Conservation (phyloP, 92 coral and sea anemone genomes). For the Epizoanthus illoricatus region DNA sequence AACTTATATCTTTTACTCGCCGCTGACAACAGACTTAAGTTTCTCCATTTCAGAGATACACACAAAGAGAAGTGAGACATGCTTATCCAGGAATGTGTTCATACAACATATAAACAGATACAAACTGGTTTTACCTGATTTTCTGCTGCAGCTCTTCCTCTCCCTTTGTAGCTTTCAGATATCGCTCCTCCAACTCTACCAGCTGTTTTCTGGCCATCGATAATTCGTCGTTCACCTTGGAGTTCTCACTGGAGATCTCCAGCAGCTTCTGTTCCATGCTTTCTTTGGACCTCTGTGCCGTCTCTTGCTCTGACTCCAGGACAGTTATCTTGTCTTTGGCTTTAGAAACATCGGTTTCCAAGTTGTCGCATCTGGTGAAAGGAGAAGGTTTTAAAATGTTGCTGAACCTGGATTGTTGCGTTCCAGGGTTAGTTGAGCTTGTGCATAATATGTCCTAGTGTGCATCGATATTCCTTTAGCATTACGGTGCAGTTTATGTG, state of each 20-base stretch:
- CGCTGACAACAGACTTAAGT: too few species aligned
- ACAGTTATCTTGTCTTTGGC: slow-evolving; percentile 59
- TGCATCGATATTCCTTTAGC: too few species aligned
- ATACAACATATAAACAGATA: background rate
- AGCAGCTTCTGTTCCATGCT: slow-evolving; percentile 53
- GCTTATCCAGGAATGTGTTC: background rate
- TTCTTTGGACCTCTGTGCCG: slow-evolving; percentile 65
- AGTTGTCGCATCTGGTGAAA: slow-evolving; percentile 47
- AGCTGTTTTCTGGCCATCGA: slow-evolving; percentile 57
- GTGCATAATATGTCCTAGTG: too few species aligned
- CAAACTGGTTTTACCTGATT: slow-evolving; percentile 22
- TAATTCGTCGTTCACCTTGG: slow-evolving; percentile 56
- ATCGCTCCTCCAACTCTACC: slow-evolving; percentile 67
- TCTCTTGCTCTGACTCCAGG: slow-evolving; percentile 67
- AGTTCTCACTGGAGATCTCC: slow-evolving; percentile 56
- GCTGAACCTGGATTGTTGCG: slow-evolving; percentile 4
- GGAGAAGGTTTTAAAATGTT: background rate
- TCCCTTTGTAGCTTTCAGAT: slow-evolving; percentile 55
- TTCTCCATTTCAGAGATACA: too few species aligned
- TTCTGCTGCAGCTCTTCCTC: slow-evolving; percentile 69
- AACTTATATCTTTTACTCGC: too few species aligned
- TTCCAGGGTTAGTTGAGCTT: slow-evolving; percentile 16
- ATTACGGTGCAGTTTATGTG: too few species aligned
- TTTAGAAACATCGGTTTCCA: slow-evolving; percentile 66
- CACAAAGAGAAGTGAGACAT: background rate